Conservation (phyloP, 2,888 invertebrate genomes). For the Cerastis leucographa region DNA sequence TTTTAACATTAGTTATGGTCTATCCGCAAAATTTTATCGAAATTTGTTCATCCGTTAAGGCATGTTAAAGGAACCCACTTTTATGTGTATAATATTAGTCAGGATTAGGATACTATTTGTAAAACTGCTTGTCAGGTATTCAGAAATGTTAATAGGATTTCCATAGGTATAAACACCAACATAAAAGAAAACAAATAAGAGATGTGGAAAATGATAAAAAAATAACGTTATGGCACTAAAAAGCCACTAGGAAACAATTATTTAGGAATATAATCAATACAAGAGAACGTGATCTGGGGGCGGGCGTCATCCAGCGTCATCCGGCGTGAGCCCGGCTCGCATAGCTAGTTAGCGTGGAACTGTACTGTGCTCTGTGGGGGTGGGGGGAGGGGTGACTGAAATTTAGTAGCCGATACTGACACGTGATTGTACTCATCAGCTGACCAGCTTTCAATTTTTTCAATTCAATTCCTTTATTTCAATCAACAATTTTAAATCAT, state of each 20-base stretch:
- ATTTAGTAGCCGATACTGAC: not conserved
- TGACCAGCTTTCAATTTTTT: no score
- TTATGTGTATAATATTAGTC: not conserved
- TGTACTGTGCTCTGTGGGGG: not conserved
- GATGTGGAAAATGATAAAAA: not conserved
- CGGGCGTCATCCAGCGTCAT: not conserved
- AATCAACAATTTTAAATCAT: no score
- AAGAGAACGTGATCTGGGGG: not conserved
- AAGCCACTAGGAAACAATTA: not conserved
- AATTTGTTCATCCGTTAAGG: not conserved
- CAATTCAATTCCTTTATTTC: no score
- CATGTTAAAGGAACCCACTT: not conserved
- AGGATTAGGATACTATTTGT: not conserved
- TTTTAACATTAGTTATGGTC: not conserved
- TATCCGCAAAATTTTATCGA: not conserved
- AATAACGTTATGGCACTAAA: not conserved
- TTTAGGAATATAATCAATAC: not conserved
- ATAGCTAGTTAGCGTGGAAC: not conserved
- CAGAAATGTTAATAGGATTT: not conserved
- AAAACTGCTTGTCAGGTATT: not conserved
- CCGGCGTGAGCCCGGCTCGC: not conserved
- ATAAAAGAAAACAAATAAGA: not conserved
- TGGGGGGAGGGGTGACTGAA: not conserved
- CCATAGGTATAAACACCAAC: not conserved
- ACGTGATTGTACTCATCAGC: not conserved